These are phyloP conservation scores for Oreochromis mossambicus DNA, from an alignment of 2,797 vertebrate genomes.

Conservation along the genomic window DNA sequence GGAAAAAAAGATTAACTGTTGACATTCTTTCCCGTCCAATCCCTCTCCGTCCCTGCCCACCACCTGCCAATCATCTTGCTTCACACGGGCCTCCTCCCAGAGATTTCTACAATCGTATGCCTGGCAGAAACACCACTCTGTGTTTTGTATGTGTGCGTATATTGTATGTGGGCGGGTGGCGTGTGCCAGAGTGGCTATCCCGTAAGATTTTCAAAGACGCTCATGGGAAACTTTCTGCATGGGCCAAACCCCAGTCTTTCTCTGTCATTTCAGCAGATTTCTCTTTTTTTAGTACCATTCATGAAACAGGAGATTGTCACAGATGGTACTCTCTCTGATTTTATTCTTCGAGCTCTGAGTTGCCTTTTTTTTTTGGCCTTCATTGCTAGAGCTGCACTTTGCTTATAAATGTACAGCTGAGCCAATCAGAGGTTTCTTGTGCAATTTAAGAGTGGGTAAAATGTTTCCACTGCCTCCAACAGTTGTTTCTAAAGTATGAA, in stretches of 20 bases:
- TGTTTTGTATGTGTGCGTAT: constrained; percentile 29
- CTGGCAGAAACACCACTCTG: constrained; percentile 39
- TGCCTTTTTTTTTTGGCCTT: constrained; percentile 8
- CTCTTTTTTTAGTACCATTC: constrained; percentile 66
- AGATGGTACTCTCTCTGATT: constrained; percentile 46
- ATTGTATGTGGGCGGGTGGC: constrained; percentile 64
- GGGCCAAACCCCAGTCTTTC: constrained; percentile 74
- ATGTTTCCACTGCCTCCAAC: constrained; percentile 21
- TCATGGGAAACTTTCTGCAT: constrained; percentile 72
- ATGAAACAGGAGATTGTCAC: constrained; percentile 59
- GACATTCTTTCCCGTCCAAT: constrained; percentile 31
- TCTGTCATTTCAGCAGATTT: constrained; percentile 79
- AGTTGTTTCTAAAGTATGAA: constrained; percentile 19
- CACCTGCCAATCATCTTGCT: constrained; percentile 44
- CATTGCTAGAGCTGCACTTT: constrained; percentile 34
- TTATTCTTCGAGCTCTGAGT: constrained; percentile 19
- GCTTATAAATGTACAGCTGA: constrained; percentile 32
- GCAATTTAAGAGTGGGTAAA: constrained; percentile 9
- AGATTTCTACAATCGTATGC: constrained; percentile 45
- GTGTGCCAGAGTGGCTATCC: constrained; percentile 76
- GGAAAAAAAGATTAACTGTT: constrained; percentile 34
- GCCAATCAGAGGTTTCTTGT: constrained; percentile 17
- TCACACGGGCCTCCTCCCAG: constrained; percentile 31
- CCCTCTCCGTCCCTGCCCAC: constrained; percentile 18
- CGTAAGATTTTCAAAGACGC: constrained; percentile 74